Base-by-base conservation (phyloP, 2,888 invertebrate species). In the Lycaena phlaeas region DNA sequence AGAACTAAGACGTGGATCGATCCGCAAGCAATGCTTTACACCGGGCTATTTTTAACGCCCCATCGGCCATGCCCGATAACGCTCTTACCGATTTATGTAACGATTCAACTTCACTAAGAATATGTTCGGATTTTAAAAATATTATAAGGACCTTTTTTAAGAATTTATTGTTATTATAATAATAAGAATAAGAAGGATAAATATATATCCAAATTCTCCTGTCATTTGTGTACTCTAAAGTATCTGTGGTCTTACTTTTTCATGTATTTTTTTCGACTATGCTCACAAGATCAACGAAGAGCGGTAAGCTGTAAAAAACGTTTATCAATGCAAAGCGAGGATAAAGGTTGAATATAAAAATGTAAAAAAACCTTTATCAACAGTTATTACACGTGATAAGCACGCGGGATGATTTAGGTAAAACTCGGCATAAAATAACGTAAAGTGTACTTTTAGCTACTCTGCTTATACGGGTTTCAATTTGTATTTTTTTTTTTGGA, bases 11-110 rank as follows among this genome's bases (percentile, higher is more conserved):
- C 67, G 70, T 72, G 62, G 64, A 67, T 63, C 66, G 63, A 62
- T 68, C 68, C 65, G 64, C 68, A 61, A 56, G 62, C 63, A 53
- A 50, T 57, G 62, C 59, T 66, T 64, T 65, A 65, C 68, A 68
- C 51, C 60, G 59, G 53, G 65, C 72, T 81, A 79, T 81, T 79
- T 79, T 57, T 56, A 71, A 62, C 68, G 58, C 61, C 58, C 59
- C 64, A 68, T 73, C 68, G 64, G 68, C 63, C 67, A 62, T 55
- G 56, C 44, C 53, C 64, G 59, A 67, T 67, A 69, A 63, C 64
- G 64, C 60, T 63, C 63, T 67, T 62, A 68, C 60, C 59, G 61
- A 66, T 71, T 69, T 71, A 72, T 69, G 64, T 58, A 64, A 60
- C 55, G 53, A 64, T 66, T 67, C 60, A 54, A 57, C 50, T 55